A percentile compares a stretch with the other conserved stretches of the same genome.
These are phyloP conservation scores for Nomada hirtipes DNA, from an alignment of 2,888 invertebrate genomes.

Conservation along the genomic window DNA sequence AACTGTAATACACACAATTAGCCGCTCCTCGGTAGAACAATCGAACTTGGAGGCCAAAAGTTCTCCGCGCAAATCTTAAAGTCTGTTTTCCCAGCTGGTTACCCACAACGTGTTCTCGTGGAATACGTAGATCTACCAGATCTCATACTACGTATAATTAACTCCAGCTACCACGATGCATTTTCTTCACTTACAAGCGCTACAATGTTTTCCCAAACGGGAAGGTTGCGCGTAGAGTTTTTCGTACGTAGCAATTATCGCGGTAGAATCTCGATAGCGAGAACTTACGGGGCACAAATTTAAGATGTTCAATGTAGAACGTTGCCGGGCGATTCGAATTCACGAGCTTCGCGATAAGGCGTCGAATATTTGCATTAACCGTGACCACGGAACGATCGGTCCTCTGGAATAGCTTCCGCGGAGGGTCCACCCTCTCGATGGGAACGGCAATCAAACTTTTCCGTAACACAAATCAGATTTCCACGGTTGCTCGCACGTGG, in stretches of 20 bases:
- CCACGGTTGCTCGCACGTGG: conserved; percentile 59
- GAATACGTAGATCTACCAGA: too few species aligned
- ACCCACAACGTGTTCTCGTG: too few species aligned
- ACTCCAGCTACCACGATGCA: too few species aligned
- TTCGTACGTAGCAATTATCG: background rate
- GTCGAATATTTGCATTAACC: conserved; percentile 32
- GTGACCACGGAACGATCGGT: conserved; percentile 2
- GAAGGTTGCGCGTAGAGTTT: background rate
- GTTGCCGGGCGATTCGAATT: conserved; percentile 20
- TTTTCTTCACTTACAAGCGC: too few species aligned
- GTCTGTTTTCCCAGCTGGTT: background rate
- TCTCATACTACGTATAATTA: too few species aligned
- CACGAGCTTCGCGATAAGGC: conserved; percentile 27
- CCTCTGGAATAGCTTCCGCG: background rate
- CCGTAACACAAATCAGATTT: conserved; percentile 74
- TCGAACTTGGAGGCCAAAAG: background rate
- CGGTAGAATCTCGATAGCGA: background rate
- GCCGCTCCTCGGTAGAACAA: background rate
- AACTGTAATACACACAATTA: conserved; percentile 6
- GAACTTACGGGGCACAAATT: conserved; percentile 34
- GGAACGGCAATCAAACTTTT: conserved; percentile 76
- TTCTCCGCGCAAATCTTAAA: background rate
- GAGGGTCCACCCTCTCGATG: conserved; percentile 34
- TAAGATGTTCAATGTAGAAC: conserved; percentile 14
- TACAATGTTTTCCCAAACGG: too few species aligned